Evolutionary conservation across 2,797 vertebrate species (phyloP).

Genomic region (Naso thynnoides): DNA sequence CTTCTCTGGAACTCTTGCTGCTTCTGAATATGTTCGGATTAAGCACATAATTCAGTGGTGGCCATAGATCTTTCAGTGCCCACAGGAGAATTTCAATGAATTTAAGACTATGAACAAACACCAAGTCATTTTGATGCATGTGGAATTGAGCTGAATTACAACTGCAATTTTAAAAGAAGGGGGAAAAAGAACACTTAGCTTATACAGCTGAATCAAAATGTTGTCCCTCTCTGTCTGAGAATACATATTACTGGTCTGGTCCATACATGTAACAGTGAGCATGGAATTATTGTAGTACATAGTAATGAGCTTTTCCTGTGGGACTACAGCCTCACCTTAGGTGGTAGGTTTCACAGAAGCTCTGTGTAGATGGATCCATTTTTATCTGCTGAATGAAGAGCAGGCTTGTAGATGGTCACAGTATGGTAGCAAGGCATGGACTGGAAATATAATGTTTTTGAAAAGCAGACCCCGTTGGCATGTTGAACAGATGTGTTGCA

Average conservation of each 20-base stretch:
- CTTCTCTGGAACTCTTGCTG: conserved; percentile 9
- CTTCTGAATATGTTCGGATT: conserved; percentile 49
- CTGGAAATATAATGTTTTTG: conserved; percentile 36
- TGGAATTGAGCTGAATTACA: conserved; percentile 24
- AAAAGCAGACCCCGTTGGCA: conserved; percentile 28
- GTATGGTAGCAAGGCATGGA: conserved; percentile 9
- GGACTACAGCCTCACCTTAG: conserved; percentile 10
- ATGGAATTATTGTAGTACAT: background rate
- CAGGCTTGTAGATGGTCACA: conserved; percentile 35
- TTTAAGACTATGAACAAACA: conserved; percentile 35
- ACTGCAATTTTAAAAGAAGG: background rate
- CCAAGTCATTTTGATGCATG: conserved; percentile 45
- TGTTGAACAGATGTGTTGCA: conserved; percentile 45
- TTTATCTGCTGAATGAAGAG: conserved; percentile 42
- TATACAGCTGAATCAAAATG: background rate
- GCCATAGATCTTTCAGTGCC: conserved; percentile 53
- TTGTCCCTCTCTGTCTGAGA: background rate
- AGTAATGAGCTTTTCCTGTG: background rate
- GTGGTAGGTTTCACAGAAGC: conserved; percentile 20
- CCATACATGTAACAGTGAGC: background rate
- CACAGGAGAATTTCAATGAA: conserved; percentile 57
- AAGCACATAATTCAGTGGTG: conserved; percentile 64
- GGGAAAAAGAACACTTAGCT: background rate
- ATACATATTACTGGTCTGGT: background rate
- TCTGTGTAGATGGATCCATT: conserved; percentile 39